Evolutionary conservation across 2,888 invertebrate genomes (phyloP).

Genomic region (Palloptera scutellata): DNA sequence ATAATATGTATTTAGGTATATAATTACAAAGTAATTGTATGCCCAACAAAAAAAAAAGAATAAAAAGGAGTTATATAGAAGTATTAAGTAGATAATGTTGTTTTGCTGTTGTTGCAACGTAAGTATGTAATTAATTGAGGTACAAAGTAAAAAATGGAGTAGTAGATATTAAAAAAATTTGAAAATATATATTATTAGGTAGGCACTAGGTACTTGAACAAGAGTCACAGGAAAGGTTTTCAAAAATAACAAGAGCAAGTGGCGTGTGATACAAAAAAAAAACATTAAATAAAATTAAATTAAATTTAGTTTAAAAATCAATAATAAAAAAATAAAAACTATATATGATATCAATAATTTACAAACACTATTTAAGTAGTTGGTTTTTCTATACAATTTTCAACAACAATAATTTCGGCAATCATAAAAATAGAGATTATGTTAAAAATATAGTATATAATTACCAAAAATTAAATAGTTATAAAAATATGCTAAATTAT

Average conservation of each 20-base stretch:
- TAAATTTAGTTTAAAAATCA: slow-evolving; percentile 1
- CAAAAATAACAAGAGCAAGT: slow-evolving; percentile 31
- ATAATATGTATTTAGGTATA: not conserved
- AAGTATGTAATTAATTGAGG: slow-evolving; percentile 28
- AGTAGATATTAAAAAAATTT: slow-evolving; percentile 11
- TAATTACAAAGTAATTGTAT: not conserved
- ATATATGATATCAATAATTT: not conserved
- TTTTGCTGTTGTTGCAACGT: not conserved
- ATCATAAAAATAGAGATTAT: too few relatives aligned
- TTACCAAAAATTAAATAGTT: too few relatives aligned
- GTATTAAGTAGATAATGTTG: too few relatives aligned
- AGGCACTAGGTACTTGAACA: slow-evolving; percentile 14
- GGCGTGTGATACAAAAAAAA: slow-evolving; percentile 26
- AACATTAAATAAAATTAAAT: too few relatives aligned
- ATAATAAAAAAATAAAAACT: not conserved
- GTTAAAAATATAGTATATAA: too few relatives aligned
- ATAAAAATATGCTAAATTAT: not conserved
- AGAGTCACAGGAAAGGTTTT: slow-evolving; percentile 52
- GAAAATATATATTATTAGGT: slow-evolving; percentile 7
- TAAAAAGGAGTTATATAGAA: too few relatives aligned
- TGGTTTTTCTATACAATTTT: too few relatives aligned
- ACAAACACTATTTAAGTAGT: too few relatives aligned
- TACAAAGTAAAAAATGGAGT: slow-evolving; percentile 10
- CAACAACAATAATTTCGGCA: too few relatives aligned
- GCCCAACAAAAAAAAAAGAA: too few relatives aligned